phyloP scores from a whole-genome alignment of 2,888 invertebrate species.

The Ophion ventricosus region DNA sequence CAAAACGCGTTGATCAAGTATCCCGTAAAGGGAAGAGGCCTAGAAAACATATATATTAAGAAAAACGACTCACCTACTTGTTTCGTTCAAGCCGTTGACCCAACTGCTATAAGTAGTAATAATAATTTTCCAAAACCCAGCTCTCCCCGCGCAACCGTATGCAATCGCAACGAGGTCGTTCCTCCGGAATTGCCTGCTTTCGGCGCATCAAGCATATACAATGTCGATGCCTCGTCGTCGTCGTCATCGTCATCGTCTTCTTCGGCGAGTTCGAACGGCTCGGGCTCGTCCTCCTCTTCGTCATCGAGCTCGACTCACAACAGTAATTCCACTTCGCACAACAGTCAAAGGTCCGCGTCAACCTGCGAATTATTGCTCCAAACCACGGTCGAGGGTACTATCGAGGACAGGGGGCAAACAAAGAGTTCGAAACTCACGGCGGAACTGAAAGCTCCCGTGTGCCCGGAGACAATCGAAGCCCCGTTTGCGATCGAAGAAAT shows the following conservation, averaged over 20 bases:
- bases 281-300: background rate
- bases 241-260: slow-evolving; percentile 4
- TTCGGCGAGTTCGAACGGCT: background rate
- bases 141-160: background rate
- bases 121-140: slow-evolving; percentile 24
- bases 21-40: background rate
- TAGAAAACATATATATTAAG: background rate
- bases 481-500: background rate
- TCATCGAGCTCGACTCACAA: background rate
- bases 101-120: background rate
- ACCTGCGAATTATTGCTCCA: background rate
- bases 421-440: background rate
- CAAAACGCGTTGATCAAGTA: background rate
- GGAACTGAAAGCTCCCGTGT: background rate
- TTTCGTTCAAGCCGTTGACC: background rate
- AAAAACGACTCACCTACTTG: background rate
- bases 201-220: slow-evolving; percentile 4
- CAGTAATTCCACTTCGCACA: background rate
- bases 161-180: background rate
- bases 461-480: background rate
- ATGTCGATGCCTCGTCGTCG: slow-evolving; percentile 14
- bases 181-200: background rate
- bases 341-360: background rate
- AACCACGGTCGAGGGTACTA: background rate
- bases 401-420: background rate